Percentiles rank a stretch among this genome's conserved stretches.
Evolutionary conservation across 2,888 invertebrate genomes (phyloP).

Genomic region (Schizaphis graminum): DNA sequence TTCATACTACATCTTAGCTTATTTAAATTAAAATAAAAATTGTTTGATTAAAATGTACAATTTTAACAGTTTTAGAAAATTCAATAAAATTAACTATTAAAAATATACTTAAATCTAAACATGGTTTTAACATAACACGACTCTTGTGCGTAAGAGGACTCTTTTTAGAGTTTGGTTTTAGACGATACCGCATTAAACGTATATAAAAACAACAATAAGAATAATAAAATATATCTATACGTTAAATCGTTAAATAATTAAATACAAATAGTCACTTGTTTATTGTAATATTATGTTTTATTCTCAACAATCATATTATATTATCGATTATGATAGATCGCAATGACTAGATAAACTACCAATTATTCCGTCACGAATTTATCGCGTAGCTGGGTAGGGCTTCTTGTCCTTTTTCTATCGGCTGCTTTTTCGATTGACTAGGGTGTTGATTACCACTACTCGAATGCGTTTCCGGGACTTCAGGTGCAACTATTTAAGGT

Average conservation of each 20-base stretch:
- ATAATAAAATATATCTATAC: not conserved
- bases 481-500: not conserved
- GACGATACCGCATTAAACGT: not conserved
- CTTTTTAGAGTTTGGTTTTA: not conserved
- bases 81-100: not conserved
- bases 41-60: not conserved
- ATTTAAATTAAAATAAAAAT: not conserved
- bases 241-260: no score
- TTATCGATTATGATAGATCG: not conserved
- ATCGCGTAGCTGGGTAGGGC: not conserved
- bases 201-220: conserved; percentile 28
- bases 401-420: conserved; percentile 54
- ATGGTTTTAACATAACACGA: not conserved
- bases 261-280: conserved; percentile 10
- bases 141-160: not conserved
- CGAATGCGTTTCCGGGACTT: not conserved
- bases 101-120: not conserved
- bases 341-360: not conserved
- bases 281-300: not conserved
- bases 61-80: not conserved
- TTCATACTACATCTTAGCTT: not conserved
- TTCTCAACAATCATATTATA: not conserved
- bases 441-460: not conserved
- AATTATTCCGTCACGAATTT: conserved; percentile 34
- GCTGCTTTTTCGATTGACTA: not conserved